Evolutionary conservation across 1,140 invertebrate species (phyloP), one percentile per base, ranked within the genome.

Genomic region (Pachyrhynchus sulphureomaculatus): DNA sequence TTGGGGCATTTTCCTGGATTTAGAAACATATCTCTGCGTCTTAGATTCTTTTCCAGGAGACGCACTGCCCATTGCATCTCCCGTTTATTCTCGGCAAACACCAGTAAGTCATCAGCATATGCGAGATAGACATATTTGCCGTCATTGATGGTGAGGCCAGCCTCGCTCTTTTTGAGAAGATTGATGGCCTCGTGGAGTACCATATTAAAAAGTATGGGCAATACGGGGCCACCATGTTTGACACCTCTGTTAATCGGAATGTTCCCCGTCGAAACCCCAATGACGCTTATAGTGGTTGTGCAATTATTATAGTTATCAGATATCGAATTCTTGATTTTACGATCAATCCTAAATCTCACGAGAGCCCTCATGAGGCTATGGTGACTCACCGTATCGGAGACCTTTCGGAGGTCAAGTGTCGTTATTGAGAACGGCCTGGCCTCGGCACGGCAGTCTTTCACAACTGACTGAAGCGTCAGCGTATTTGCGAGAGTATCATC

Each of bases 221-320:
- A 76, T 2, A 83, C 67, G 0, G 80, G 77, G 49, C 83, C 80
- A 0, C 82, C 81, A 54, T 83, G 81, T 36, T 78, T 75, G 1
- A n/a, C n/a, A n/a, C n/a, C n/a, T n/a, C n/a, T n/a, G n/a, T n/a
- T n/a, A 82, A 76, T 65, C 5, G 26, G 41, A 5, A 73, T 67
- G 60, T 55, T 64, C 4, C 37, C 29, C 34, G 68, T 70, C 12
- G 15, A 26, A 26, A 26, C 13, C 1, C 49, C 39, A 0, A 53
- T 44, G n/a, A 71, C 62, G 29, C 62, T 53, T n/a, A 69, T 48
- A 1, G 32, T 48, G 0, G 75, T 76, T 0, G 37, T 47, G 2
- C 65, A 59, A 45, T 64, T 55, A 0, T 41, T n/a, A 39, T 73
- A 72, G 4, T 66, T 15, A 9, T 57, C 34, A 20, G 63, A 62